Conservation (phyloP, 2,113 vertebrate species). For the Grantiella picta region DNA sequence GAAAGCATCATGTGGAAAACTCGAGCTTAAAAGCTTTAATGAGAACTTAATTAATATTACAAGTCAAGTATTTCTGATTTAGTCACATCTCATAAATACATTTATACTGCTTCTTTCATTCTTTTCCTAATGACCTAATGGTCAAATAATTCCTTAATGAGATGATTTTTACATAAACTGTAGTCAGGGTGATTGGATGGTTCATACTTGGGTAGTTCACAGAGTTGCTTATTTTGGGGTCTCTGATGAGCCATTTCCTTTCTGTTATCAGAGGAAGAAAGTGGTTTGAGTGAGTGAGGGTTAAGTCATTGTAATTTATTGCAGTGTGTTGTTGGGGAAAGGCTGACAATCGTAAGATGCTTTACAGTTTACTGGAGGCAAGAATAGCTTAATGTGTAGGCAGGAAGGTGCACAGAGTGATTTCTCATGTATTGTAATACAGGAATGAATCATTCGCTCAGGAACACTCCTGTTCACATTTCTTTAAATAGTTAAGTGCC, state of each 20-base stretch:
- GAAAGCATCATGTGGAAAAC: not conserved
- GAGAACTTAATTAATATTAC: not conserved
- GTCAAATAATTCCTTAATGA: not conserved
- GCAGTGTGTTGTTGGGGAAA: not conserved
- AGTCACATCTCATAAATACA: not conserved
- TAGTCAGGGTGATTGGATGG: not conserved
- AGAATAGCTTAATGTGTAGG: not conserved
- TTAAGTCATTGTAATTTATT: not conserved
- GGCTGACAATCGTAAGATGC: not conserved
- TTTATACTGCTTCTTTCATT: not conserved
- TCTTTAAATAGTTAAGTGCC: not conserved
- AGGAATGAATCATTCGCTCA: rapidly evolving
- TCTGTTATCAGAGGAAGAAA: not conserved
- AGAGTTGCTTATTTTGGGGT: not conserved
- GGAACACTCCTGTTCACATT: rapidly evolving
- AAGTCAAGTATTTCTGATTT: not conserved
- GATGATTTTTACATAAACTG: not conserved
- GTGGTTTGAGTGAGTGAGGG: not conserved
- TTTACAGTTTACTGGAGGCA: not conserved
- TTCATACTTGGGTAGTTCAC: not conserved
- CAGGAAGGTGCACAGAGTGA: not conserved
- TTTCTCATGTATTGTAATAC: not conserved
- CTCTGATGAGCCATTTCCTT: not conserved
- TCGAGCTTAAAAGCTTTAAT: rapidly evolving
- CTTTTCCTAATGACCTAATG: not conserved